Conservation (phyloP, 37 sponge, comb jelly and placozoan species). For the Theonella swinhoei region DNA sequence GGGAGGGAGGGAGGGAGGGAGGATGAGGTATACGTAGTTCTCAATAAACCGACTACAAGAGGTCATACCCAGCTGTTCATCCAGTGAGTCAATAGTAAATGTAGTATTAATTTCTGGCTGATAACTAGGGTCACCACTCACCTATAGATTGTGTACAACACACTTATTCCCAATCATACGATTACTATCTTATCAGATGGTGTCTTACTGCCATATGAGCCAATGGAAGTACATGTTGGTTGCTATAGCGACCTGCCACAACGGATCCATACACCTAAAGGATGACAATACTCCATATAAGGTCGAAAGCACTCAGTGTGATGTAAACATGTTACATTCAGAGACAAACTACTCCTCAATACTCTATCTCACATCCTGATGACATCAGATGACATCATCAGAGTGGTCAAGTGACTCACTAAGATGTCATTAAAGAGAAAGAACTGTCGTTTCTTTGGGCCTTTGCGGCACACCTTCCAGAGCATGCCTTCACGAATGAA, state of each 20-base stretch:
- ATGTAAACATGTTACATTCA: neutral
- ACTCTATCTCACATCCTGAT: too few relatives aligned
- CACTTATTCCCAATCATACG: neutral
- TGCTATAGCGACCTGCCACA: conserved; percentile 55
- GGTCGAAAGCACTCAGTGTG: neutral
- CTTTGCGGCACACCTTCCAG: conserved; percentile 81
- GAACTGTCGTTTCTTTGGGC: conserved; percentile 81
- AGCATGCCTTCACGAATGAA: conserved; percentile 80
- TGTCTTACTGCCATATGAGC: conserved; percentile 69
- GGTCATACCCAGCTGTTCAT: conserved; percentile 32
- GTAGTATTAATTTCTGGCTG: conserved; percentile 23
- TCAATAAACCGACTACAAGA: neutral
- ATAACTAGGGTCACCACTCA: conserved; percentile 8
- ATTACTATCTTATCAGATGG: neutral
- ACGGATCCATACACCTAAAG: conserved; percentile 74
- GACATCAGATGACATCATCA: too few relatives aligned
- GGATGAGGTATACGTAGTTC: too few relatives aligned
- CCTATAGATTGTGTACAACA: conserved; percentile 19
- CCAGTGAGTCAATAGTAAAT: conserved; percentile 26
- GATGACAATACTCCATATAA: neutral
- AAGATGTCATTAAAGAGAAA: conserved; percentile 86
- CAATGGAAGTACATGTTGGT: conserved; percentile 73
- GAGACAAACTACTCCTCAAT: too few relatives aligned
- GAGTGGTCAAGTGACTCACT: too few relatives aligned
- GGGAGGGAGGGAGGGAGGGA: neutral